Evolutionary conservation across 2,888 invertebrate species (phyloP), one percentile per base, ranked within the genome.

Genomic region (Dastarcus helophoroides): DNA sequence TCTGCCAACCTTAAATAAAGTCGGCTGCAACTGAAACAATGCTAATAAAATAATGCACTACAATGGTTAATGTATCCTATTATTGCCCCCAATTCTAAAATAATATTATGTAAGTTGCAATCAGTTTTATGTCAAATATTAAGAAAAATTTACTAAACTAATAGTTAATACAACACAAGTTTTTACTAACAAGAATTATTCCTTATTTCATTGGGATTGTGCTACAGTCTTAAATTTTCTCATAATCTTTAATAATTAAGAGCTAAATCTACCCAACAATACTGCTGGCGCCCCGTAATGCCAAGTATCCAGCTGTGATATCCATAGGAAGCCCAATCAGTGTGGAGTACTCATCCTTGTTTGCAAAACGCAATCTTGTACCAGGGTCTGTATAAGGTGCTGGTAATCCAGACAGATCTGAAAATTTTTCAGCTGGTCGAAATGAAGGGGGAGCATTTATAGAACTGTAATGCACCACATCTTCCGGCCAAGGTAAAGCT

Each of bases 371-470:
- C 4, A 94, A 64, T 54, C 90, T 86, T 1, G 86, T 89, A 54
- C 88, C 86, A 3, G 93, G 85, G 64, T 93, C 91, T 41, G 83
- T 81, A 51, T 93, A 94, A 8, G 80, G 80, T 13, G 90, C 76
- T 23, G 79, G 77, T 16, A 91, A 60, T 0, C 91, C 91, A 31
- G 89, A 89, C 39, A 93, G 78, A 54, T 93, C 93, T 0, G 91
- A 93, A 59, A 93, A 93, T 50, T 91, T 93, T 53, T 90, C 90
- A 0, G 85, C 77, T 3, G 93, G 93, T 53, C 77, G 79, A 53
- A 91, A 84, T 19, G 89, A 84, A 21, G 91, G 90, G 7, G 90
- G 90, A 14, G 90, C 88, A 61, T 90, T 90, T 39, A 93, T 79
- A 13, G 80, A 78, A 48, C 81, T 81, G 65, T 91, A 90, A 48